phyloP scores from a whole-genome alignment of 2,113 vertebrate species.

The Xiphophorus couchianus region DNA sequence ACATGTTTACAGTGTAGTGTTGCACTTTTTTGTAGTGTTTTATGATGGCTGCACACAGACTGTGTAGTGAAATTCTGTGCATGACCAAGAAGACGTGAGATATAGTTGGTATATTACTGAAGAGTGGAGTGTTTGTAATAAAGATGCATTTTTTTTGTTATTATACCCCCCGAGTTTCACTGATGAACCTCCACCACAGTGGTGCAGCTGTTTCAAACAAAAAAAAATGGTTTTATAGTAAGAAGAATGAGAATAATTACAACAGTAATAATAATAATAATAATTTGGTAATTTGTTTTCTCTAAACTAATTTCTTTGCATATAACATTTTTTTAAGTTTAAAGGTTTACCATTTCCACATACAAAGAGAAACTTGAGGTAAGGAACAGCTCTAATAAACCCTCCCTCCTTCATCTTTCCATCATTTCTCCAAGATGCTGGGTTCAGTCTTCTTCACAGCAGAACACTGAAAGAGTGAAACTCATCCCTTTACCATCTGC shows the following conservation, averaged over 20 bases:
- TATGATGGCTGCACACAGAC: constrained; percentile 8
- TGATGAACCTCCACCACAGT: constrained; percentile 44
- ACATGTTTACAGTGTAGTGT: constrained; percentile 49
- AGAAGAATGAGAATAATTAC: constrained; percentile 63
- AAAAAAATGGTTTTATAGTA: constrained; percentile 59
- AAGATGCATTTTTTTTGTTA: constrained; percentile 24
- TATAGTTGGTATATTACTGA: constrained; percentile 16
- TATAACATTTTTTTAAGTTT: constrained; percentile 81
- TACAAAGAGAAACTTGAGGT: constrained; percentile 79
- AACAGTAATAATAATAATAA: constrained; percentile 71
- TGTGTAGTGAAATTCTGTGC: constrained; percentile 38
- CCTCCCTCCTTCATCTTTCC: constrained; percentile 59
- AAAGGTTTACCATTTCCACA: constrained; percentile 81
- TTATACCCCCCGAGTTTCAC: constrained; percentile 31
- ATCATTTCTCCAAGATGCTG: constrained; percentile 27
- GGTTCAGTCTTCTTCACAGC: constrained; percentile 32
- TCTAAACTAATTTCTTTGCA: constrained; percentile 84
- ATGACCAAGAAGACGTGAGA: constrained; percentile 5
- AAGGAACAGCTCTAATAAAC: constrained; percentile 72
- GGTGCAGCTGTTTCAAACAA: constrained; percentile 48
- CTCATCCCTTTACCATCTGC: constrained; percentile 29
- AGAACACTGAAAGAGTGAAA: constrained; percentile 39
- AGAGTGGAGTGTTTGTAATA: constrained; percentile 29
- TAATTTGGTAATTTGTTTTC: constrained; percentile 80
- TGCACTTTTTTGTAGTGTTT: constrained; percentile 49